These are phyloP conservation scores for Agrotis segetum DNA, from an alignment of 2,888 invertebrate species.

Conservation along the genomic window DNA sequence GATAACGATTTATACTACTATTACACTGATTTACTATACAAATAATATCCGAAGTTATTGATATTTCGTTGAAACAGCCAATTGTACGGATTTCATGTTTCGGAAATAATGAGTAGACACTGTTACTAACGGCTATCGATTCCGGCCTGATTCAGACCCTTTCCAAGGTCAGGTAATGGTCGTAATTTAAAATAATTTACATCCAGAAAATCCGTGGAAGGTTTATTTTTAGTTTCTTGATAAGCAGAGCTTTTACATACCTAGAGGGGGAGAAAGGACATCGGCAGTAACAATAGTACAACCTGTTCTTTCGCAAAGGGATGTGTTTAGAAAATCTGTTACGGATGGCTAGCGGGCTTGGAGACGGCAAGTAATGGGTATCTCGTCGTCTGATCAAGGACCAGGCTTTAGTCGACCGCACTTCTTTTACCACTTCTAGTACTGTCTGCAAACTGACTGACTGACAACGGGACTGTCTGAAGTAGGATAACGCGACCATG, in stretches of 20 bases:
- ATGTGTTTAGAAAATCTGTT: too few relatives aligned
- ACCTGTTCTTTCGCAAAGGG: too few relatives aligned
- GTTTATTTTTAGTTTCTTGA: background rate
- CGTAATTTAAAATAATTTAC: slow-evolving; percentile 7
- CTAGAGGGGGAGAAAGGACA: too few relatives aligned
- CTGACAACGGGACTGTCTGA: too few relatives aligned
- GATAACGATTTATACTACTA: slow-evolving; percentile 6
- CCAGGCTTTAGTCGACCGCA: too few relatives aligned
- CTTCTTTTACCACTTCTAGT: too few relatives aligned
- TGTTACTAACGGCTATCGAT: slow-evolving; percentile 45
- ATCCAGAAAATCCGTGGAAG: background rate
- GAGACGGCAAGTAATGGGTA: too few relatives aligned
- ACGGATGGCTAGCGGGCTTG: too few relatives aligned
- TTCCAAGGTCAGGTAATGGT: slow-evolving; percentile 5
- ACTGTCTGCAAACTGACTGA: too few relatives aligned
- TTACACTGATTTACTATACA: slow-evolving; percentile 16
- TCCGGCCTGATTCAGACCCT: slow-evolving; percentile 5
- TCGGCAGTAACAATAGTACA: too few relatives aligned
- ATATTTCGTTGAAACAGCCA: slow-evolving; percentile 36
- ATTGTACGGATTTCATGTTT: slow-evolving; percentile 42
- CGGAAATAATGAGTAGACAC: slow-evolving; percentile 39
- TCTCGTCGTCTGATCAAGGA: too few relatives aligned
- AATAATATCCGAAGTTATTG: slow-evolving; percentile 41
- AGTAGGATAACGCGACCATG: too few relatives aligned
- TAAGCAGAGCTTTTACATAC: background rate